Percentiles rank a stretch among this genome's conserved stretches.
Conservation (phyloP, 2,797 vertebrate species). For the Potorous gilbertii region DNA sequence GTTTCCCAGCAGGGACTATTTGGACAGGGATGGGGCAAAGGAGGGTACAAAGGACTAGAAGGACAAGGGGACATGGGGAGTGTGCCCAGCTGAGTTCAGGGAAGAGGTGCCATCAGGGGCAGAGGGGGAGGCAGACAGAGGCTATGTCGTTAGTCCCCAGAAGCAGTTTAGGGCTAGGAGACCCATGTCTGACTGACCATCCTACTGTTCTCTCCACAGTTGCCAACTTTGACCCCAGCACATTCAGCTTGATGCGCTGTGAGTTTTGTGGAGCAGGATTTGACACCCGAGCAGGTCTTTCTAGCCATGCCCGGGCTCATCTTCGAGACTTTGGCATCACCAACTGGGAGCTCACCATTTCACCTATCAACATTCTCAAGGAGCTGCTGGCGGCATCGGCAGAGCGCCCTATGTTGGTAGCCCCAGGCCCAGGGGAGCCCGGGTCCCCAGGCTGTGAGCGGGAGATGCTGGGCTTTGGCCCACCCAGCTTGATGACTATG, state of each 20-base stretch:
- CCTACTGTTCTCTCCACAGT: slow-evolving; percentile 84
- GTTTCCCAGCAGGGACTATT: neutral
- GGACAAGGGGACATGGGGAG: neutral
- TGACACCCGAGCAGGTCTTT: slow-evolving; percentile 95
- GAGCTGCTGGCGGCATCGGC: slow-evolving; percentile 94
- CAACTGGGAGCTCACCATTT: slow-evolving; percentile 98
- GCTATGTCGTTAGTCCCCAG: neutral
- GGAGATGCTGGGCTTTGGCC: slow-evolving; percentile 75
- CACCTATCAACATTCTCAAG: slow-evolving; percentile 95
- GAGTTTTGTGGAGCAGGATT: slow-evolving; percentile 98
- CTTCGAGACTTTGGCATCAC: slow-evolving; percentile 97
- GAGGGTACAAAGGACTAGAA: neutral
- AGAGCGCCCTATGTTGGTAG: slow-evolving; percentile 89
- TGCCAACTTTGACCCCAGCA: slow-evolving; percentile 96
- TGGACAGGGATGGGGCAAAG: neutral
- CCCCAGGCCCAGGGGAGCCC: slow-evolving; percentile 82
- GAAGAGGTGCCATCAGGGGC: neutral
- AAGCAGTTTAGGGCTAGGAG: neutral
- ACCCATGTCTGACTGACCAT: neutral
- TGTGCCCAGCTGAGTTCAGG: neutral
- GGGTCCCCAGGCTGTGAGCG: slow-evolving; percentile 78
- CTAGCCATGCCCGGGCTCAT: slow-evolving; percentile 96
- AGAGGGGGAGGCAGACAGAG: neutral
- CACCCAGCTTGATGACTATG: slow-evolving; percentile 62
- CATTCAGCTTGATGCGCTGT: slow-evolving; percentile 98